Evolutionary conservation across 1,140 invertebrate genomes (phyloP), one percentile per base, ranked within the genome.

Genomic region (Drosophila carrolli): DNA sequence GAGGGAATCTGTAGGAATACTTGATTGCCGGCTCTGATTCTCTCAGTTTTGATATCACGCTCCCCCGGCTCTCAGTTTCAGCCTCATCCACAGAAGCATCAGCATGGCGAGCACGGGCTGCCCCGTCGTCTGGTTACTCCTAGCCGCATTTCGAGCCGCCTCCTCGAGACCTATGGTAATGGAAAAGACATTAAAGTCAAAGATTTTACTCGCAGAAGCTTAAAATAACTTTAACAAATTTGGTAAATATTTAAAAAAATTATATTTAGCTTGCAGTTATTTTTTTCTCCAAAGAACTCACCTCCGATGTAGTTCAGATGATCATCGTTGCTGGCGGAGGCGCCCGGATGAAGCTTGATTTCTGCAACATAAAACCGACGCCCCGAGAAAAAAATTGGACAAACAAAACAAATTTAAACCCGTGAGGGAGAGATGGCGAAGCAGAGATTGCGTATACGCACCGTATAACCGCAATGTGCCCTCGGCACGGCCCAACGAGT

Each of bases 401-500:
- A 66, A 40, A 51, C 54, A 71, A 40, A 71, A 67, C 46, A 79
- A 67, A 48, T 57, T 56, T 50, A 70, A 60, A 23, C 54, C 29
- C 27, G 57, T 41, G 56, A 27, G 23, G 44, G 37, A n/a, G 50
- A 70, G 38, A 47, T 54, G 38, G 71, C 44, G 41, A 51, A 19
- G 38, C 60, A 54, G 62, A 53, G 66, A 84, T 75, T 81, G 80
- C 70, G 68, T 63, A 83, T 63, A 94, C 95, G 96, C 93, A 98
- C 97, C 96, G 93, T 98, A 98, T 44, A 98, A 94, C 78, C 97
- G 93, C 68, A 98, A 94, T 6, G 95, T 96, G 54, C 96, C 96
- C 92, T 97, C 96, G 40, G 97, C 97, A 89, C 94, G 96, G 55
- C 97, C 97, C 40, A 98, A 93, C 11, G 96, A 97, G 93, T 98